Evolutionary conservation across 2,113 vertebrate genomes (phyloP).

Genomic region (Erpornis zantholeuca): DNA sequence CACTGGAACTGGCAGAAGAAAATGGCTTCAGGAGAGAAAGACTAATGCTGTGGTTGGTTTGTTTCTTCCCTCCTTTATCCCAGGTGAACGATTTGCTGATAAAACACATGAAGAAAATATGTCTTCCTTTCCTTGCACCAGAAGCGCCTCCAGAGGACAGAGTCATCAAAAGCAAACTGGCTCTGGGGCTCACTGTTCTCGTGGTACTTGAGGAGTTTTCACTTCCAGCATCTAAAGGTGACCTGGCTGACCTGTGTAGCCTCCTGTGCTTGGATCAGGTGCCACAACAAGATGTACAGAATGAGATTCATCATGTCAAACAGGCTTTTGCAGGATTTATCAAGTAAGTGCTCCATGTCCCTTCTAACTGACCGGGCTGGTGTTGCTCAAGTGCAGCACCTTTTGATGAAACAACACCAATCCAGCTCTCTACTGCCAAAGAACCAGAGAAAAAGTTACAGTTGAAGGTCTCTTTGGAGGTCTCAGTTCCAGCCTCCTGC

Average conservation of each 20-base stretch:
- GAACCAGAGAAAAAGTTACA: neutral
- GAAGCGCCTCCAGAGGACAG: accelerated
- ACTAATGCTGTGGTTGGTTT: neutral
- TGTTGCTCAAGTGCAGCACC: neutral
- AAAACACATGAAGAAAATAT: neutral
- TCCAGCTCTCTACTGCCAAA: neutral
- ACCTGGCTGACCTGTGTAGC: neutral
- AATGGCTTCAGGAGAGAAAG: neutral
- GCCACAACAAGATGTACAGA: neutral
- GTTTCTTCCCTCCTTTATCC: neutral
- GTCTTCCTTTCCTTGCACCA: neutral
- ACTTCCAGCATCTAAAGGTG: accelerated
- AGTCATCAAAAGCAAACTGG: neutral
- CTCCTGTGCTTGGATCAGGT: slow-evolving; percentile 39
- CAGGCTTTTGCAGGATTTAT: neutral
- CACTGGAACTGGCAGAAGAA: accelerated
- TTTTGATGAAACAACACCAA: neutral
- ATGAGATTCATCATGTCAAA: neutral
- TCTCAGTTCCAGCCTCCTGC: neutral
- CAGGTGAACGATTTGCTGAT: slow-evolving; percentile 62
- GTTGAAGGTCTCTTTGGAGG: neutral
- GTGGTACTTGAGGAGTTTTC: accelerated
- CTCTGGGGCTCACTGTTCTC: slow-evolving; percentile 59
- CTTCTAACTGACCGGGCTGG: neutral
- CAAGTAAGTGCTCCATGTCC: neutral